These are phyloP conservation scores for Phrynosoma blainvillii DNA, from an alignment of 2,113 vertebrate genomes.

Conservation along the genomic window DNA sequence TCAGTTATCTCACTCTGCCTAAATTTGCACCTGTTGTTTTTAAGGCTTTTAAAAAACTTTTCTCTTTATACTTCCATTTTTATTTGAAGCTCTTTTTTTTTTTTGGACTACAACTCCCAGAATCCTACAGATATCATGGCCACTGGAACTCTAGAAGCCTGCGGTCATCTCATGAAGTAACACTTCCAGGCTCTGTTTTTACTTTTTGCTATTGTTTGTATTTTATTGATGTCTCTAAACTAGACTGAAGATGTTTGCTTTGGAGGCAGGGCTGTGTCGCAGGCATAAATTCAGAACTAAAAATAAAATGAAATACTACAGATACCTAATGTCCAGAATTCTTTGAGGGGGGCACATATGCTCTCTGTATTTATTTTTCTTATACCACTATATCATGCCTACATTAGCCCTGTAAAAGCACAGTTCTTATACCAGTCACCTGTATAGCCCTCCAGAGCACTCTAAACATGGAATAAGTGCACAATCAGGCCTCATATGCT, in stretches of 20 bases:
- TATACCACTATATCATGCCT: slow-evolving; percentile 1
- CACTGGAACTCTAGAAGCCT: too few relatives aligned
- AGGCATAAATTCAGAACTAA: neutral
- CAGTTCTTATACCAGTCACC: slow-evolving; percentile 26
- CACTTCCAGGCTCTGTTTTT: too few relatives aligned
- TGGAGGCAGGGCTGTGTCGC: neutral
- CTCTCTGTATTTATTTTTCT: neutral
- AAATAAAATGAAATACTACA: neutral
- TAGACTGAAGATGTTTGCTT: neutral
- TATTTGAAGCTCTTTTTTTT: too few relatives aligned
- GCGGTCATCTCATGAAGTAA: too few relatives aligned
- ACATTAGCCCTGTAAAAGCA: slow-evolving; percentile 31
- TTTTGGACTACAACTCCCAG: too few relatives aligned
- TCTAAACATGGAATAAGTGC: slow-evolving; percentile 43
- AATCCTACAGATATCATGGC: too few relatives aligned
- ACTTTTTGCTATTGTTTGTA: neutral
- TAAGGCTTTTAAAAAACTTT: too few relatives aligned
- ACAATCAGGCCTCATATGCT: slow-evolving; percentile 50
- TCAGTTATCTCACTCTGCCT: too few relatives aligned
- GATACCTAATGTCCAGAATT: neutral
- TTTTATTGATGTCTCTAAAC: neutral
- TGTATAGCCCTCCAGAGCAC: neutral
- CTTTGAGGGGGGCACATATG: neutral
- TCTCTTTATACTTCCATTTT: too few relatives aligned
- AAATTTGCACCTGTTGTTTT: too few relatives aligned